Evolutionary conservation across 1,140 invertebrate species (phyloP), one percentile per base, ranked within the genome.

Genomic region (Eurytemora carolleeae): DNA sequence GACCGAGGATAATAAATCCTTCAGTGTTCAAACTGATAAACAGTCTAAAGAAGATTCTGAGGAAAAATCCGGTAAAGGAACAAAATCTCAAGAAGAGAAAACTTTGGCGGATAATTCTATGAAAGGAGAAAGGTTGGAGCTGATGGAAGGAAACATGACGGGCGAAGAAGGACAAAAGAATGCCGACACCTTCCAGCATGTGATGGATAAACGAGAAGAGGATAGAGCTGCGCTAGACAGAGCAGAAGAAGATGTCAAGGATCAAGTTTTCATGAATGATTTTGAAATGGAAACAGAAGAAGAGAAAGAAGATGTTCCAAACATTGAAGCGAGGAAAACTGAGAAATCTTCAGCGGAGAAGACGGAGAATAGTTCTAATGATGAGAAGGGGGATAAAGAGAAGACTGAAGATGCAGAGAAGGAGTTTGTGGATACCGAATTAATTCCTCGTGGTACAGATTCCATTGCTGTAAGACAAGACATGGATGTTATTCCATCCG

Each of bases 381-480:
- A 62, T 12, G 58, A 61, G 44, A 64, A 68, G 54, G 64, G 53
- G 16, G 58, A 63, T n/a, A 63, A 59, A 23, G 65, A 68, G n/a
- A 55, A 60, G 24, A 64, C 64, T n/a, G 66, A 67, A 19, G 63
- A 61, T 20, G 63, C 61, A 20, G 64, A 68, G 61, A 67, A 59
- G 53, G 23, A 19, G 22, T 55, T 59, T 53, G 64, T 19, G 55
- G 64, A 63, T 71, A 70, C 63, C 72, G 68, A 65, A 67, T 64
- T 7, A 73, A 80, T 65, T 76, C 72, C 19, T 71, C 74, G 84
- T 24, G 80, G 85, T 63, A 74, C 87, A 16, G 85, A 88, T 66
- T 87, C 87, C 12, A 85, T 90, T 57, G 71, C 71, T 17, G 75
- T 87, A 0, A 63, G 74, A 19, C 92, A 88, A 0, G 67, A 72